Evolutionary conservation across 2,113 vertebrate species (phyloP).

Genomic region (Myiozetetes cayanensis): DNA sequence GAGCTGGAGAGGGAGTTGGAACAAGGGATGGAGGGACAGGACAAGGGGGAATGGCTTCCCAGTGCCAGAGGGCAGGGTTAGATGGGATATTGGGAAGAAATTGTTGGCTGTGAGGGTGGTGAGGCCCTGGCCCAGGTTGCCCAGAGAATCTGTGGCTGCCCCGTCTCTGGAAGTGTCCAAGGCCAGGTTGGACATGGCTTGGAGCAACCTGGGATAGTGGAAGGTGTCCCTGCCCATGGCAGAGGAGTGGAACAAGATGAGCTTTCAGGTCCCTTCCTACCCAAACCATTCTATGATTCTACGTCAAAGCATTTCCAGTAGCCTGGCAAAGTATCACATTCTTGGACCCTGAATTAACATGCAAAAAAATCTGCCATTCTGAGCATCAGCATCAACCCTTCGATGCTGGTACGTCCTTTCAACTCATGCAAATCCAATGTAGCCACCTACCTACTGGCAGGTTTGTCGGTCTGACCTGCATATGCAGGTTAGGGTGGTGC

Average conservation of each 20-base stretch:
- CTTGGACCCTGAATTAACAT: background rate
- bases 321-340: background rate
- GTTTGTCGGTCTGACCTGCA: accelerated
- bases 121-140: background rate
- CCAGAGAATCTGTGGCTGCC: background rate
- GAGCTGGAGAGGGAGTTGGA: background rate
- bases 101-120: accelerated
- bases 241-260: background rate
- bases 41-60: background rate
- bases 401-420: background rate
- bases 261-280: background rate
- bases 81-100: background rate
- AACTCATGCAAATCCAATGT: accelerated
- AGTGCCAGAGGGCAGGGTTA: background rate
- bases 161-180: background rate
- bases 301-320: background rate
- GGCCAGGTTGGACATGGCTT: accelerated
- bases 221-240: background rate
- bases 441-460: accelerated
- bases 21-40: background rate
- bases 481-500: background rate
- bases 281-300: background rate
- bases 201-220: accelerated
- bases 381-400: background rate
- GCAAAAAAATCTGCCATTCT: background rate